These are phyloP conservation scores for Muraenolepis orangiensis DNA, from an alignment of 2,797 vertebrate genomes.

Conservation along the genomic window DNA sequence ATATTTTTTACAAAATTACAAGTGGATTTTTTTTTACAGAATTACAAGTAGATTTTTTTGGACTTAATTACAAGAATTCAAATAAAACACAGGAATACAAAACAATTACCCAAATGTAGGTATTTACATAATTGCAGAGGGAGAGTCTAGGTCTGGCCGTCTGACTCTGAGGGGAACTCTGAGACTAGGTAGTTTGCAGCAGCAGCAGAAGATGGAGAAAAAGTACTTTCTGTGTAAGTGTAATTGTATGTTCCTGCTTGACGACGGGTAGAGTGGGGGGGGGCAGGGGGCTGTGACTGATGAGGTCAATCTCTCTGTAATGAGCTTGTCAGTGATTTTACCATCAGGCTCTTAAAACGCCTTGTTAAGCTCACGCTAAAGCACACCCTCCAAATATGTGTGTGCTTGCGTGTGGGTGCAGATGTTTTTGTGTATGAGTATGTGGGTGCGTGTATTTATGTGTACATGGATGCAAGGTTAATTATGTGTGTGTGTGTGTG, in stretches of 20 bases:
- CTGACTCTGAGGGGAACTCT: slow-evolving; percentile 2
- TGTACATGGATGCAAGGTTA: too few species aligned
- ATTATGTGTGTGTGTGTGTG: too few species aligned
- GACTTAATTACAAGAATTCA: too few species aligned
- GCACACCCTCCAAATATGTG: slow-evolving; percentile 17
- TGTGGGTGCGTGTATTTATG: too few species aligned
- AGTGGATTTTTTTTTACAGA: too few species aligned
- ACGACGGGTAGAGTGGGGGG: slow-evolving; percentile 21
- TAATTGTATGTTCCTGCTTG: too few species aligned
- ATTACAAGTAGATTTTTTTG: too few species aligned
- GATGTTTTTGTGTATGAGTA: slow-evolving; percentile 19
- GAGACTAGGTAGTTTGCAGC: slow-evolving; percentile 22
- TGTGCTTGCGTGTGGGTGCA: background rate
- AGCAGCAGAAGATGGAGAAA: slow-evolving; percentile 8
- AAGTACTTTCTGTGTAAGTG: slow-evolving; percentile 28
- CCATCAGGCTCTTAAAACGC: slow-evolving; percentile 37
- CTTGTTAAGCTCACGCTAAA: slow-evolving; percentile 52
- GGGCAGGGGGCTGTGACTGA: slow-evolving; percentile 41
- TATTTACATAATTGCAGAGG: too few species aligned
- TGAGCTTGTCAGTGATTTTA: slow-evolving; percentile 42
- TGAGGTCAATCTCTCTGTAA: slow-evolving; percentile 54
- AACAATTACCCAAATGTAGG: too few species aligned
- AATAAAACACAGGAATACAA: too few species aligned
- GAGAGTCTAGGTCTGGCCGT: slow-evolving; percentile 5
- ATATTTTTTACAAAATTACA: too few species aligned